Conservation (phyloP, 2,113 vertebrate genomes). For the Thinocorus orbignyianus region DNA sequence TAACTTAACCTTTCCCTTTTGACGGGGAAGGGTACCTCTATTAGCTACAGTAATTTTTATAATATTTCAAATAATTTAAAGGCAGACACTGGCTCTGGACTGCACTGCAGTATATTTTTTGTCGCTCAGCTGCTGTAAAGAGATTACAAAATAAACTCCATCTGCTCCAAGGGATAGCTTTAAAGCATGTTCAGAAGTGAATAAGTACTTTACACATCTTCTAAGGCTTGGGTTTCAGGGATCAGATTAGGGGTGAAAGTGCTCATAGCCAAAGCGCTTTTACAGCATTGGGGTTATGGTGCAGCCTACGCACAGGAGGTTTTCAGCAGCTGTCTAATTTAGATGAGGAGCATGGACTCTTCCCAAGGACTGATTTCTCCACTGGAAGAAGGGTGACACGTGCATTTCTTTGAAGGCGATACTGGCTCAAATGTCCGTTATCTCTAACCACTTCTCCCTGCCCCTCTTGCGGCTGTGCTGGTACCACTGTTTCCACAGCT, state of each 20-base stretch:
- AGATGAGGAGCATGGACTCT: not conserved
- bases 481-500: not conserved
- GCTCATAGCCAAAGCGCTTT: not conserved
- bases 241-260: not conserved
- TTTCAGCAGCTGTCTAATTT: not conserved
- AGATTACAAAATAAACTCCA: conserved; percentile 55
- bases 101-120: not conserved
- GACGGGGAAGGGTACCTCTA: not conserved
- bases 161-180: conserved; percentile 46
- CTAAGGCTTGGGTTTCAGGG: not conserved
- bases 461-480: not conserved
- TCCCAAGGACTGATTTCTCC: not conserved
- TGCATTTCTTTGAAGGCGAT: not conserved
- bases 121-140: conserved; percentile 15
- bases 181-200: conserved; percentile 26
- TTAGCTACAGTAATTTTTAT: not conserved
- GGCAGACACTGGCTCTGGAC: not conserved
- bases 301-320: not conserved
- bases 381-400: not conserved
- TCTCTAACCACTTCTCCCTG: not conserved
- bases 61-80: not conserved
- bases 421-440: not conserved
- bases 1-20: not conserved
- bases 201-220: not conserved
- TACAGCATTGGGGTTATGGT: not conserved